Evolutionary conservation across 2,113 vertebrate species (phyloP), one percentile per base, ranked within the genome.

Genomic region (Bujurquina vittata): DNA sequence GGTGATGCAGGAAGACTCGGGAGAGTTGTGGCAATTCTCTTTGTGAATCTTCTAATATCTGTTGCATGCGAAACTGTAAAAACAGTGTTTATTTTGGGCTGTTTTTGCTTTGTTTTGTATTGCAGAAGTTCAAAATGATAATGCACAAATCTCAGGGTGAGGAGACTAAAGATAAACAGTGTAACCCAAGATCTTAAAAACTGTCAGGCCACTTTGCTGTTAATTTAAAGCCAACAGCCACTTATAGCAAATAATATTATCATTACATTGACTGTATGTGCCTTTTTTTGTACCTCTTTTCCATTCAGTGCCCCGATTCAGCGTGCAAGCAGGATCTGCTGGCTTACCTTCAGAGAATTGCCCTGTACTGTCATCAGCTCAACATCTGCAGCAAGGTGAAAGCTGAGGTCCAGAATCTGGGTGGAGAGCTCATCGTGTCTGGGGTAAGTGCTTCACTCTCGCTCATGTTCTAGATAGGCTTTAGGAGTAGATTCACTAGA

Each of bases 311-410:
- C 91, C 98, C 98, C 0, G 98, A 99, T 84, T 99, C 98, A 0
- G 95, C 98, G 0, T 99, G 98, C 93, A 99, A 99, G 88, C 97
- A 99, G 94, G 98, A 99, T 94, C 97, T 99, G 60, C 94, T 99
- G 76, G 98, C 98, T 55, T 99, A 99, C 92, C 96, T 99, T 87
- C 98, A 99, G 93, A 97, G 98, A 89, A 99, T 99, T 10, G 98
- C 98, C 0, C 96, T 99, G 29, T 99, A 98, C 90, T 99, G 98
- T 93, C 98, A 99, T 89, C 98, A 99, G 95, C 97, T 99, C 86
- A 99, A 99, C 90, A 99, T 99, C 90, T 99, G 98, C 91, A 99
- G 98, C 95, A 99, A 99, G 92, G 98, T 99, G 89, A 99, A 99
- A 89, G 98, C 98, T 0, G 98, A 99, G 93, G 98, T 99, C 49